phyloP scores from a whole-genome alignment of 2,113 vertebrate genomes.

The Nanorana parkeri region DNA sequence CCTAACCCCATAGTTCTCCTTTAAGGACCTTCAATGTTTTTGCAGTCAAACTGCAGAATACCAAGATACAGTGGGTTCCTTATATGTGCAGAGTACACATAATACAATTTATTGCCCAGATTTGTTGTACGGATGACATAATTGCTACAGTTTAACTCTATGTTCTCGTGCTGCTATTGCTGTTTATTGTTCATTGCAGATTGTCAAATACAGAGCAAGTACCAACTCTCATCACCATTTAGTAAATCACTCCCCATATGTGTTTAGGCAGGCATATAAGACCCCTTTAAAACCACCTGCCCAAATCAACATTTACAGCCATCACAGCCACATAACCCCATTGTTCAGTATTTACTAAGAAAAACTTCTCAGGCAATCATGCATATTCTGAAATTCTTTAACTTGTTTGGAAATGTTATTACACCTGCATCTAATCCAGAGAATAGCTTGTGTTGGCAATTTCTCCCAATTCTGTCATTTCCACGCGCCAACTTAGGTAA shows the following conservation, averaged over 20 bases:
- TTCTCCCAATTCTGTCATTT: conserved; percentile 27
- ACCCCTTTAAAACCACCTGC: not conserved
- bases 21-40: too few species aligned
- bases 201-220: too few species aligned
- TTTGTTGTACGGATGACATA: too few species aligned
- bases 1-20: too few species aligned
- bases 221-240: not conserved
- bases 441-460: conserved; percentile 52
- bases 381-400: conserved; percentile 38
- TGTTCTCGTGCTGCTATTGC: too few species aligned
- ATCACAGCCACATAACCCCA: not conserved
- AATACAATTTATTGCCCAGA: too few species aligned
- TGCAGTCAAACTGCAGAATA: too few species aligned
- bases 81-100: too few species aligned
- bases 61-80: too few species aligned
- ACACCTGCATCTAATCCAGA: conserved; percentile 46
- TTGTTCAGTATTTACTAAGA: conserved; percentile 36
- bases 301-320: conserved; percentile 2
- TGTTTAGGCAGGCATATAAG: conserved; percentile 2
- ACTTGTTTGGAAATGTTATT: conserved; percentile 51
- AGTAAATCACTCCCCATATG: not conserved
- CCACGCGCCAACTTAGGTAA: conserved; percentile 50
- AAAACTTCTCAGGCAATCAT: conserved; percentile 17
- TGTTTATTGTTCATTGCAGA: too few species aligned
- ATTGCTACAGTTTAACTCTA: too few species aligned